Evolutionary conservation across 1,140 invertebrate species (phyloP), one percentile per base, ranked within the genome.

Genomic region (Euwallacea similis): DNA sequence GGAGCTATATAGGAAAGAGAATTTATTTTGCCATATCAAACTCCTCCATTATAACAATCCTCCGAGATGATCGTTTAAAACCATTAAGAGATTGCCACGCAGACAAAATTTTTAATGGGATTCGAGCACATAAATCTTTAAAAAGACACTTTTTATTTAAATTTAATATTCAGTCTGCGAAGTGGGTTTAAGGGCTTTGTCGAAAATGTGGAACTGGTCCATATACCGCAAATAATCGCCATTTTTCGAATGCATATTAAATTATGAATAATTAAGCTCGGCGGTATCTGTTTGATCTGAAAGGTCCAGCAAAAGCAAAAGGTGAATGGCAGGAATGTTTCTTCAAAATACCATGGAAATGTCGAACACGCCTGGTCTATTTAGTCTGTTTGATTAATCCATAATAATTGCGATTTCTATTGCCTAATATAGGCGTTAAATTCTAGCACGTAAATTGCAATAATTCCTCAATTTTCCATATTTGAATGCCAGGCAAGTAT

Each of bases 21-120:
- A 66, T 66, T 55, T 66, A 58, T 66, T 66, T 44, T 8, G 21
- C 42, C 53, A 42, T 66, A 66, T 43, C 55, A 46, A 65, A 65
- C 46, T 21, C 42, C 65, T 54, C 55, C 43, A 43, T 13, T 66
- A 66, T 66, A 66, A 66, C 47, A 66, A 66, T 54, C 47, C 53
- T 66, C 65, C 33, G 42, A 58, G 65, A 66, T 66, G 65, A 66
- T 66, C 65, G 53, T 55, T 66, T 66, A 58, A 65, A 58, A 58
- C 65, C 65, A 66, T 66, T 66, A 66, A 42, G 55, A 66, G 43
- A 58, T 66, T 66, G 65, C 65, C 53, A 58, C 65, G 65, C 65
- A 44, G 55, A 58, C 65, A 66, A 66, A 66, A 66, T 66, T 66
- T 66, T 66, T 66, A 66, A 66, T 66, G 42, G 65, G 65, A 46